Base-by-base conservation (phyloP, 2,888 invertebrate genomes). In the Masnerella sp. region DNA sequence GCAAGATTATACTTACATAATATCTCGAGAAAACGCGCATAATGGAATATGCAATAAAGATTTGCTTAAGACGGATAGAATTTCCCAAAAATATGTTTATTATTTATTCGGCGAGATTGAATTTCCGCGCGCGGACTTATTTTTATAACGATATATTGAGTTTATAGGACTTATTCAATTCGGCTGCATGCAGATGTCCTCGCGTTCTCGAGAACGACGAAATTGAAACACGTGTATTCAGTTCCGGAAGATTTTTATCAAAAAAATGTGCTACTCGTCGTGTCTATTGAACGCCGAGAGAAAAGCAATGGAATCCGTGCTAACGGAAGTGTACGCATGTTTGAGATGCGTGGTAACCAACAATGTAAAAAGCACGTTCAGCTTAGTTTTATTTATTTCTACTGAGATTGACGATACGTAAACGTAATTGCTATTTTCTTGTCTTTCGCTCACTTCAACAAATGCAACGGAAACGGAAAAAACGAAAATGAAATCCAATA, bases 161-260 rank as follows among this genome's bases (percentile, higher is more conserved):
- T 65, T 64, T 54, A 54, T 54, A 36, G 54, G 54, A 54, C 38
- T 47, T 54, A 54, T 54, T 54, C 45, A 34, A 45, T 64, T 64
- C 64, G 18, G 14, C 22, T 52, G n/a, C 45, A 54, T 54, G 54
- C 30, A 54, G 38, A 52, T 64, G 36, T 64, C 64, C 52, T 17
- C 2, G 43, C 43, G 11, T 43, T 22, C 17, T 28, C 25, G 51
- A 32, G 38, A 62, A 34, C 34, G 64, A 61, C 30, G 30, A 65
- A 49, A 47, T 43, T 54, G 61, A 51, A 67, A 62, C 34, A 18
- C 15, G 62, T 34, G 45, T 45, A 59, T 45, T 59, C 59, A 36
- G 59, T 22, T 59, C 36, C 22, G 5, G 36, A 36, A 59, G 36
- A 59, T 45, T 59, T 18, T 59, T 25, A 59, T 47, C 45, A 25